Percentiles rank a stretch among this genome's conserved stretches.
phyloP scores from a whole-genome alignment of 2,888 invertebrate genomes.

The Callinectes sapidus region DNA sequence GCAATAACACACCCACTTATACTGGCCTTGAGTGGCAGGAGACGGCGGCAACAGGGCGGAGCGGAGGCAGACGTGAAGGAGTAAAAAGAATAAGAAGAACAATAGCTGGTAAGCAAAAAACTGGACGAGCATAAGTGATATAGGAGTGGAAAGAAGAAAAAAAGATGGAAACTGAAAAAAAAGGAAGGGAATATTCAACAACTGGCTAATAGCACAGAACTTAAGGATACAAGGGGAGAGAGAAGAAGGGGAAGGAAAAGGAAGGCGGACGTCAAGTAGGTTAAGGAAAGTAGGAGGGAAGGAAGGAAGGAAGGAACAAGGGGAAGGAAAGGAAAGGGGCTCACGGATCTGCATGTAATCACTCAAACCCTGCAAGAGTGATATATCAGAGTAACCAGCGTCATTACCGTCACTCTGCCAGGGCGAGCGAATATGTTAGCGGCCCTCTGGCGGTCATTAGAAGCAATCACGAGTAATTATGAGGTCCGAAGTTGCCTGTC shows the following conservation, averaged over 20 bases:
- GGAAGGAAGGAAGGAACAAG: neutral
- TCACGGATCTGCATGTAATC: slow-evolving; percentile 30
- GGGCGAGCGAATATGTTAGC: slow-evolving; percentile 16
- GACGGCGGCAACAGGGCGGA: neutral
- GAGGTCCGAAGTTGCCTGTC: slow-evolving; percentile 35
- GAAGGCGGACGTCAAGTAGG: no score
- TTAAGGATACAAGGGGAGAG: neutral
- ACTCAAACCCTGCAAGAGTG: slow-evolving; percentile 31
- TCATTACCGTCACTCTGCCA: slow-evolving; percentile 37
- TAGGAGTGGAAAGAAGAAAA: neutral
- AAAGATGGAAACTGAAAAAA: neutral
- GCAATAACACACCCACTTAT: slow-evolving; percentile 30
- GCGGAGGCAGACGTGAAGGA: neutral
- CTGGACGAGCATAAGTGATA: neutral
- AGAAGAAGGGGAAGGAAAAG: no score
- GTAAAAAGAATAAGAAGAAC: neutral
- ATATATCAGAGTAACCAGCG: slow-evolving; percentile 31
- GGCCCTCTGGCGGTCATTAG: slow-evolving; percentile 37
- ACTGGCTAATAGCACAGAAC: neutral
- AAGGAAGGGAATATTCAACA: neutral
- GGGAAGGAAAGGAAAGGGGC: neutral
- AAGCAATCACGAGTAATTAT: slow-evolving; percentile 35
- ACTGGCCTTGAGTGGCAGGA: neutral
- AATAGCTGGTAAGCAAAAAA: neutral
- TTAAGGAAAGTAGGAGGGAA: no score